Base-by-base conservation (phyloP, 2,113 vertebrate genomes). In the Coracopsis vasa region DNA sequence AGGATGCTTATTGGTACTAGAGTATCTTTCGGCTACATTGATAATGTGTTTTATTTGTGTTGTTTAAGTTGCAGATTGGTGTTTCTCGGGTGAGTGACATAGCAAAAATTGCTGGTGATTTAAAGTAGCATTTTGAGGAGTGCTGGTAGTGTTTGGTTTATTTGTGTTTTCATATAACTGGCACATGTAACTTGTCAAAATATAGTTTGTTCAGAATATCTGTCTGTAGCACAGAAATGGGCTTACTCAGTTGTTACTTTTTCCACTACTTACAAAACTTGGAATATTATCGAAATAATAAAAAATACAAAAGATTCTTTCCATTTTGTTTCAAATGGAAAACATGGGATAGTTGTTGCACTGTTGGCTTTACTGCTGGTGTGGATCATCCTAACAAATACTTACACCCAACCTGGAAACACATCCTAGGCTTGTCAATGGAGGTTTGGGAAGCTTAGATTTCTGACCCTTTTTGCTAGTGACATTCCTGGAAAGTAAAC, bases 401-500 rank as follows among this genome's bases (percentile, higher is more conserved):
- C 31, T 87, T 81, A 28, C 11, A 60, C 35, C 56, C 39, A 45
- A 15, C 42, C 47, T 42, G 50, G 44, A 58, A 92, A 72, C 14
- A 19, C 27, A 44, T 77, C 45, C n/a, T 35, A 56, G 10, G 33
- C 70, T 79, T 92, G 58, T 69, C 58, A 77, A 0, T 1, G 11
- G 48, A 65, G 62, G 24, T 80, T 47, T 94, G 86, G 65, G 73
- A 84, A 84, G 17, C 25, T 11, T 47, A 13, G 4, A 50, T 88
- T 80, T 91, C 33, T 19, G 11, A 37, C 84, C 72, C 39, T 94
- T 84, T 84, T 84, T 12, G 51, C 80, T 85, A 4, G 84, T 92
- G 91, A 56, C 31, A 9, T 97, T 96, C 89, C 77, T 96, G 94
- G 80, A 94, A 92, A 91, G 95, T 95, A 86, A 93, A 94, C 82